Evolutionary conservation across 2,797 vertebrate species (phyloP).

Genomic region (Lophotriccus pileatus): DNA sequence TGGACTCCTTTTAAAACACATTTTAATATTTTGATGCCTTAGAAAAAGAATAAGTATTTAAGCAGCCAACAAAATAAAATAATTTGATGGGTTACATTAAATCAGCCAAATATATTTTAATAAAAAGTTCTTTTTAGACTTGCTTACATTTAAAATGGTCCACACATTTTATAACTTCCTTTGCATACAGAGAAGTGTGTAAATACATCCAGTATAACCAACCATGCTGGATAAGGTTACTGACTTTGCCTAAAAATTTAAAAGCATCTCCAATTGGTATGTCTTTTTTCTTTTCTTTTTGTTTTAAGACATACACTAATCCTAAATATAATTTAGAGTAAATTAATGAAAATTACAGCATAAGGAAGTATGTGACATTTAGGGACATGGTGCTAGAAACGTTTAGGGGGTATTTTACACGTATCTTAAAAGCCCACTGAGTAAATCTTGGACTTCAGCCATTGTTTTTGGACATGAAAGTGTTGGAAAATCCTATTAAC

Average conservation of each 20-base stretch:
- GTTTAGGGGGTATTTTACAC: background rate
- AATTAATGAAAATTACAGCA: background rate
- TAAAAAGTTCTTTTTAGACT: background rate
- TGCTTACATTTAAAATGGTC: background rate
- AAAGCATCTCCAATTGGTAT: background rate
- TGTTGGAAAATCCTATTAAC: conserved; percentile 31
- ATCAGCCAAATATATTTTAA: background rate
- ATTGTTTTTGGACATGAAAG: conserved; percentile 32
- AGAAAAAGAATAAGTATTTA: background rate
- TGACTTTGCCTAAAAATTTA: background rate
- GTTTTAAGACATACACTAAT: background rate
- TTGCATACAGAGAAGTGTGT: background rate
- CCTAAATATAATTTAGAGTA: background rate
- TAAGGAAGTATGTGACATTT: background rate
- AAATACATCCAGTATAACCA: background rate
- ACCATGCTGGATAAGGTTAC: background rate
- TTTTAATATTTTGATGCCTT: background rate
- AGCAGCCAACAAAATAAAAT: background rate
- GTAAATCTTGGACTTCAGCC: background rate
- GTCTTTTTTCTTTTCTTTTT: background rate
- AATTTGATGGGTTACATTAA: background rate
- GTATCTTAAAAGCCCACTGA: background rate
- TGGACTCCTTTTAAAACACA: background rate
- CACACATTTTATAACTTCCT: background rate
- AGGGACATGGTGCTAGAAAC: background rate